A percentile compares a stretch with the other conserved stretches of the same genome.
Evolutionary conservation across 92 coral and sea anemone species (phyloP).

Genomic region (Phenganax marumi): DNA sequence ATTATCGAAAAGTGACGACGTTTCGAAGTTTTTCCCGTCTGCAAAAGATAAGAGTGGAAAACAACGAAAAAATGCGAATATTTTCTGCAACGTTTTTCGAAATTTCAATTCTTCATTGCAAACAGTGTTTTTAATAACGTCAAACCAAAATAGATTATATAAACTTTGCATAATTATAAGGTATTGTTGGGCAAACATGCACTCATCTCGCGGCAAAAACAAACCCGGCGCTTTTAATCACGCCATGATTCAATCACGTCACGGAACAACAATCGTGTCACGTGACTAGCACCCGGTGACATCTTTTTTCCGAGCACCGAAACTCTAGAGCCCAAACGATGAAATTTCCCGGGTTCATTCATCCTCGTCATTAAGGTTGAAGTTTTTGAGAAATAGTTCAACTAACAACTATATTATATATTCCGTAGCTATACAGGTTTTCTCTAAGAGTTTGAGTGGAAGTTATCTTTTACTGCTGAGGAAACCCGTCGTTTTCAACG

Average conservation of each 20-base stretch:
- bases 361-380: too few species aligned
- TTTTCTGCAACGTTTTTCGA: background rate
- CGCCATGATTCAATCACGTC: background rate
- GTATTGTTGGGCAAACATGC: conserved; percentile 4
- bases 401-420: too few species aligned
- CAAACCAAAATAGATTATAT: conserved; percentile 15
- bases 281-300: too few species aligned
- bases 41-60: background rate
- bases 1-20: background rate
- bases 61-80: background rate
- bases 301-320: too few species aligned
- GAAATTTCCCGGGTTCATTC: too few species aligned
- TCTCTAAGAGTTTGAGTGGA: too few species aligned
- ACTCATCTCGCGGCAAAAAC: conserved; percentile 8
- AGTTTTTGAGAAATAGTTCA: too few species aligned
- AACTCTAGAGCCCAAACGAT: too few species aligned
- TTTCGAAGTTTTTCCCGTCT: conserved; percentile 4
- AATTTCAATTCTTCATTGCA: background rate
- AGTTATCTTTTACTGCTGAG: too few species aligned
- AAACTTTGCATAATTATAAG: conserved; percentile 24
- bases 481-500: too few species aligned
- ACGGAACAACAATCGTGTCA: background rate
- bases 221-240: background rate
- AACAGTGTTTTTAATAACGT: conserved; percentile 1
- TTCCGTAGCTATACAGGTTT: too few species aligned